phyloP scores from a whole-genome alignment of 1,140 invertebrate species.

The Drosophila parvula region DNA sequence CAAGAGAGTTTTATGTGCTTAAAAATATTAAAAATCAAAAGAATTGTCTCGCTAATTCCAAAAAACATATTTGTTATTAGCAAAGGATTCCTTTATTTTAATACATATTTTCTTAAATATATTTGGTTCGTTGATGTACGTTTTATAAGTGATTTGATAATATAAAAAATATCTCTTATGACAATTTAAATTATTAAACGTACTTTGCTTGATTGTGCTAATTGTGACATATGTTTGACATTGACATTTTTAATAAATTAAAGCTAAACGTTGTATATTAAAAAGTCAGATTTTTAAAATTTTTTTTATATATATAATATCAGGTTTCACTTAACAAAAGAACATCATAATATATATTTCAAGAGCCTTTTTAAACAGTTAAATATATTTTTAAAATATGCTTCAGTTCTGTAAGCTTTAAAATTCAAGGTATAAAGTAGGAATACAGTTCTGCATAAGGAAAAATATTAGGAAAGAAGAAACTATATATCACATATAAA shows the following conservation, averaged over 20 bases:
- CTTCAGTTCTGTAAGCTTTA: not conserved
- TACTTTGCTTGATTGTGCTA: not conserved
- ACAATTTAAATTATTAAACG: not conserved
- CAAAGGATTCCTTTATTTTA: not conserved
- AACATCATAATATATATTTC: not conserved
- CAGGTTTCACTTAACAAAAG: not conserved
- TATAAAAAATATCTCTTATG: not conserved
- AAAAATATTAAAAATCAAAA: not conserved
- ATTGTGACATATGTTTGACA: not conserved
- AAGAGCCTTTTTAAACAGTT: not conserved
- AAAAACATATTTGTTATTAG: not conserved
- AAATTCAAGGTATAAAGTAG: not conserved
- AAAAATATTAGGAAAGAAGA: not conserved
- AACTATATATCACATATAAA: not conserved
- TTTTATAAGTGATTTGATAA: not conserved
- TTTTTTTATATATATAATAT: not conserved
- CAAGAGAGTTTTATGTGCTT: not conserved
- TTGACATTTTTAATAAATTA: not conserved
- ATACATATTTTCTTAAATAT: not conserved
- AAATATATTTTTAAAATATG: not conserved
- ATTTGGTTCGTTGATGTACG: not conserved
- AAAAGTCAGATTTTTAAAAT: not conserved
- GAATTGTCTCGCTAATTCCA: not conserved
- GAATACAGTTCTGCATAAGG: not conserved
- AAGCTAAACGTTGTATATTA: not conserved